Conservation (phyloP, 2,797 vertebrate species). For the Pipistrellus pygmaeus region DNA sequence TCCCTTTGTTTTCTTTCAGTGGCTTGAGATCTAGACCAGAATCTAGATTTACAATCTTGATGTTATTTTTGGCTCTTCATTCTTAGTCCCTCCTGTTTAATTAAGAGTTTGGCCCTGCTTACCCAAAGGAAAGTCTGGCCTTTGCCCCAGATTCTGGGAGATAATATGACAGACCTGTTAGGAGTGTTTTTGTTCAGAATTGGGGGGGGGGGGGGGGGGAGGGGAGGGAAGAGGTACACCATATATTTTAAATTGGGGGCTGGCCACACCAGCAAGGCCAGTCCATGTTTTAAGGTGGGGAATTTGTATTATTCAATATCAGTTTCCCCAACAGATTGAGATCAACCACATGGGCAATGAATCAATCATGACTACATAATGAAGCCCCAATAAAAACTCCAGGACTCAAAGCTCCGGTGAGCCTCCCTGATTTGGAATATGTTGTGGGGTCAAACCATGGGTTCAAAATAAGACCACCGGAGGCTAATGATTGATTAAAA, state of each 20-base stretch:
- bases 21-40: not conserved
- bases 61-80: not conserved
- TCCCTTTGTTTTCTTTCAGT: not conserved
- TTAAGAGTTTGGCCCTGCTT: not conserved
- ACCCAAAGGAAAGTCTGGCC: not conserved
- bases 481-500: too few species aligned
- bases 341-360: not conserved
- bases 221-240: not conserved
- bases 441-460: too few species aligned
- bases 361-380: not conserved
- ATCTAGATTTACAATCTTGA: not conserved
- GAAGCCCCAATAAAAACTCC: constrained; percentile 11
- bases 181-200: not conserved
- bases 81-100: not conserved
- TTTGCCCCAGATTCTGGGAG: constrained; percentile 26
- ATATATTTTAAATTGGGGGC: not conserved
- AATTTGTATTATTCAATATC: not conserved
- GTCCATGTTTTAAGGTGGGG: not conserved
- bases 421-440: not conserved
- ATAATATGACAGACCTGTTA: not conserved
- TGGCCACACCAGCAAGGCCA: not conserved
- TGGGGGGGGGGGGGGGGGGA: too few species aligned
- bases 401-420: not conserved
- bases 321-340: not conserved
- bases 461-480: too few species aligned